Evolutionary conservation across 2,113 vertebrate genomes (phyloP), one percentile per base, ranked within the genome.

Genomic region (Oreochromis spilurus): DNA sequence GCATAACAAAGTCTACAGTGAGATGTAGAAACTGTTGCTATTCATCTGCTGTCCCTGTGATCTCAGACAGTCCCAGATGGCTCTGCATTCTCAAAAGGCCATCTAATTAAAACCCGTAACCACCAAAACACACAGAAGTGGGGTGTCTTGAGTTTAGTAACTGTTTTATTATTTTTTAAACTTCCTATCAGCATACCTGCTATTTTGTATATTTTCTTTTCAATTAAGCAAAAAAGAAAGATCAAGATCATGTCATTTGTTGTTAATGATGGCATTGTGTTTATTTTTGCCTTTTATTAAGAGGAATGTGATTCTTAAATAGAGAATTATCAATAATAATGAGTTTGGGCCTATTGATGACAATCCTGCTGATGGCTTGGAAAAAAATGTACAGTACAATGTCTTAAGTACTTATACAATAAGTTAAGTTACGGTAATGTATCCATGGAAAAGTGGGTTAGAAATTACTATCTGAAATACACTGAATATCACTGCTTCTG

Each of bases 11-110:
- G 88, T 86, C 87, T 89, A 86, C 21, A 81, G 91, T 65, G 92
- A 91, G 92, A 90, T 67, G 84, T 85, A 84, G 87, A 88, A 93
- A 93, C 86, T 90, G 90, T 92, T 92, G 87, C 83, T 91, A 84
- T 93, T 94, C 89, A 90, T 94, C 92, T 92, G 88, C 88, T n/a
- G 54, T 90, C 67, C 81, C 90, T 93, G 72, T 92, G 87, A 95
- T 95, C 89, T 95, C 88, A 82, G 84, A 88, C 87, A 83, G 85
- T 91, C 90, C 86, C 89, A 89, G 91, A 91, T 93, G 92, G 91
- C 86, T 87, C 58, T 84, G 75, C 62, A 85, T 90, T 92, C 84
- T 89, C 87, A 84, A 89, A 81, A 83, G 43, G 40, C 83, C 45
- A 83, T 82, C 85, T 85, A 88, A 91, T 93, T 91, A 88, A 84